phyloP scores from a whole-genome alignment of 35 echinoderm and acorn worm genomes.

The Apostichopus californicus region DNA sequence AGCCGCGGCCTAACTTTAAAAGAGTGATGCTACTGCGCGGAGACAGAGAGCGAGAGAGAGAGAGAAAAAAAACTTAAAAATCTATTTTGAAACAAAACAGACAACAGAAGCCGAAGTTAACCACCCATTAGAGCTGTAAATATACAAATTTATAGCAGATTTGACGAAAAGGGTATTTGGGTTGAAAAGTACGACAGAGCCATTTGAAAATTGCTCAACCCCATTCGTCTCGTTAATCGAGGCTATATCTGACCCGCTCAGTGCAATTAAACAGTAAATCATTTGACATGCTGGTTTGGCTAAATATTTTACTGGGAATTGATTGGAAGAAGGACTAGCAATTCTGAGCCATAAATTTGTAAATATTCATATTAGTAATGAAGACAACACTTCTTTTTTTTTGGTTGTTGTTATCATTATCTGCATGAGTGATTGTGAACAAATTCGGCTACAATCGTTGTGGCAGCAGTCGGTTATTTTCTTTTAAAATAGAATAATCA shows the following conservation, averaged over 20 bases:
- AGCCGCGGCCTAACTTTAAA: neutral
- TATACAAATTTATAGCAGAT: slow-evolving; percentile 54
- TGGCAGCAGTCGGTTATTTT: no score
- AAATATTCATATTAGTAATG: slow-evolving; percentile 45
- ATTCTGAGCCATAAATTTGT: neutral
- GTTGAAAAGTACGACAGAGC: slow-evolving; percentile 36
- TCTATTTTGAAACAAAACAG: slow-evolving; percentile 32
- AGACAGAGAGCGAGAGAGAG: no score
- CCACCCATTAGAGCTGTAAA: slow-evolving; percentile 49
- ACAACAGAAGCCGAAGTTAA: slow-evolving; percentile 15
- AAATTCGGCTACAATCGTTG: no score
- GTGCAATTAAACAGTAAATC: slow-evolving; percentile 47
- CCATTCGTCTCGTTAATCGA: slow-evolving; percentile 47
- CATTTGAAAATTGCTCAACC: slow-evolving; percentile 48
- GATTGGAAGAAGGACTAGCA: neutral
- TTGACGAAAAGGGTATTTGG: slow-evolving; percentile 1
- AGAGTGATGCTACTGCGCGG: neutral
- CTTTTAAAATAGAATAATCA: no score
- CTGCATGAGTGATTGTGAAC: neutral
- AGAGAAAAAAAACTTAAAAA: neutral
- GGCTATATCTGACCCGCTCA: slow-evolving; percentile 21
- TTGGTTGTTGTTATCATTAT: neutral
- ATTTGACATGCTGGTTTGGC: neutral
- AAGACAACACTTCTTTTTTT: neutral
- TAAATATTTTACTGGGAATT: neutral